These are phyloP conservation scores for Tetanocera ferruginea DNA, from an alignment of 2,888 invertebrate species.

Conservation along the genomic window DNA sequence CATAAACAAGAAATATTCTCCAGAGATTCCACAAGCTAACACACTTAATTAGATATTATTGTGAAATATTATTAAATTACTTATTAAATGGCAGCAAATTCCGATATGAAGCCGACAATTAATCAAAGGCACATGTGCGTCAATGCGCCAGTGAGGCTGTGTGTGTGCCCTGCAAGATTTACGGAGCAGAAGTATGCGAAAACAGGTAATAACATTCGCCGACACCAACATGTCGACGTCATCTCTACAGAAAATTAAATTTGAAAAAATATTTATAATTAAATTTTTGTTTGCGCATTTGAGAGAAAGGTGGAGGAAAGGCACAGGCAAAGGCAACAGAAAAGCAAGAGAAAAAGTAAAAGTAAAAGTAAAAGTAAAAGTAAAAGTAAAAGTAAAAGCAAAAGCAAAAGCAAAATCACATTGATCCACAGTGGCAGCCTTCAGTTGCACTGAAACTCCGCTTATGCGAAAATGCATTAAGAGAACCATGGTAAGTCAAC, in stretches of 20 bases:
- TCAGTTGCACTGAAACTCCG: too few relatives aligned
- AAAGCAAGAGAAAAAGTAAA: too few relatives aligned
- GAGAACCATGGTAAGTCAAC: too few relatives aligned
- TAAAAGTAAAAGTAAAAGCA: too few relatives aligned
- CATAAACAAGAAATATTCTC: not conserved
- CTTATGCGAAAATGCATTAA: too few relatives aligned
- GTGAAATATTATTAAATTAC: conserved; percentile 22
- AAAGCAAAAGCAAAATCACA: too few relatives aligned
- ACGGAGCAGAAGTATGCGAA: not conserved
- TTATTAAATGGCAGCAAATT: not conserved
- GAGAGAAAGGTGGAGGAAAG: too few relatives aligned
- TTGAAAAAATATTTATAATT: conserved; percentile 25
- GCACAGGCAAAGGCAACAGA: too few relatives aligned
- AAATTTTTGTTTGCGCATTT: not conserved
- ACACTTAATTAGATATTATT: conserved; percentile 21
- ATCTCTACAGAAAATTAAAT: conserved; percentile 5
- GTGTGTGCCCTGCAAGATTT: not conserved
- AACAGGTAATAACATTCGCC: not conserved
- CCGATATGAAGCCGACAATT: not conserved
- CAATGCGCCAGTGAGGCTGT: not conserved
- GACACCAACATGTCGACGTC: not conserved
- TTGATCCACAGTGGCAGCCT: too few relatives aligned
- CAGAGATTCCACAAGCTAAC: not conserved
- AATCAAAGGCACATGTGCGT: not conserved
- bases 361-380: too few relatives aligned